Base-by-base conservation (phyloP, 2,888 invertebrate species). In the Cheilosia scutellata region DNA sequence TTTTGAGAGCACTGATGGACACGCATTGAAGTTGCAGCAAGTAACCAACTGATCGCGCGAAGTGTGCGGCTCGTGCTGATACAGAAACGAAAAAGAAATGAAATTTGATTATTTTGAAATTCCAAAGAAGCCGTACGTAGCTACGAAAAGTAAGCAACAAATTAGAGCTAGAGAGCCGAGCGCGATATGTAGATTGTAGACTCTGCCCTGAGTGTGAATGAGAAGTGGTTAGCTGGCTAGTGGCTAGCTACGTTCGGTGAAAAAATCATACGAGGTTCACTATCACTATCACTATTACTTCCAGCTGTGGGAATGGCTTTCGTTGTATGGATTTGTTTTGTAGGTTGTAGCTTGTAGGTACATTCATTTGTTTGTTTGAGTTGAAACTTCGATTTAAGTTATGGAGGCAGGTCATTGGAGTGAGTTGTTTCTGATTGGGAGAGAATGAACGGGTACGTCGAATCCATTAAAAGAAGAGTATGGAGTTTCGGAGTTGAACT, bases 21-120 rank as follows among this genome's bases (percentile, higher is more conserved):
- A 71, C 16, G 40, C 60, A 31, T 40, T 44, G 40, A 27, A 63
- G 25, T 44, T 16, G 25, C 40, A 16, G 20, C 29, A 76, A 68
- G 27, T 25, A 40, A 58, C 49, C 58, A 31, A 78, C 7, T 33
- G 47, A 77, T 42, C 37, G 76, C 62, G 55, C 62, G 55, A 78
- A 51, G 71, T 51, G 63, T 70, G 49, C 65, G 63, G 75, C 57
- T 75, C 33, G 51, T 70, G 55, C 58, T 20, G 72, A 62, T 58
- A 63, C 70, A 55, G 65, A 80, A 60, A 76, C 82, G 37, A 82
- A 79, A 75, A 80, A 84, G 70, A 84, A 79, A 84, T 80, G 70
- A 80, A 84, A 84, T 80, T 75, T 70, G 70, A 80, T 80, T 79
- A 76, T 71, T 83, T 80, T 80, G 60, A 84, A 80, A 76, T 84